A percentile compares a stretch with the other conserved stretches of the same genome.
Evolutionary conservation across 2,888 invertebrate genomes (phyloP).

Genomic region (Hyposoter dolosus): DNA sequence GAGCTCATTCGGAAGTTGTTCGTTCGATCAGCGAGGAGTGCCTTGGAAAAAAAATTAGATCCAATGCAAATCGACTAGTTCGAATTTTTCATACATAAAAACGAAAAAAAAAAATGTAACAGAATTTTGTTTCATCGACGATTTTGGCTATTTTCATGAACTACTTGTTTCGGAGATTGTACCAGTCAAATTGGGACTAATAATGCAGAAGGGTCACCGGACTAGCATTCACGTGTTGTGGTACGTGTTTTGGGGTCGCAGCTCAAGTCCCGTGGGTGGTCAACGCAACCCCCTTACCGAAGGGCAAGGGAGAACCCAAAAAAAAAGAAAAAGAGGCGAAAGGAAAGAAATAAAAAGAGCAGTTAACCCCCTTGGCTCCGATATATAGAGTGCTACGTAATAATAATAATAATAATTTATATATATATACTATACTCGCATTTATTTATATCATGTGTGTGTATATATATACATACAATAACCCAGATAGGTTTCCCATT

Average conservation of each 20-base stretch:
- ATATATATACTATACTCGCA: conserved; percentile 1
- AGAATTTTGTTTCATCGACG: not conserved
- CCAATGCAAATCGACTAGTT: not conserved
- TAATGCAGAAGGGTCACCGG: conserved; percentile 28
- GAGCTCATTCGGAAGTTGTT: no score
- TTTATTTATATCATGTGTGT: conserved; percentile 9
- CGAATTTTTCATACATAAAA: not conserved
- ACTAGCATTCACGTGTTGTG: conserved; percentile 32
- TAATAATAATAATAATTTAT: not conserved
- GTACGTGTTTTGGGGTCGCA: conserved; percentile 36
- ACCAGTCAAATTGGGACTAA: conserved; percentile 1
- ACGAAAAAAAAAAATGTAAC: not conserved
- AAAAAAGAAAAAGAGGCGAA: conserved; percentile 43
- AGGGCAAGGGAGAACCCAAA: not conserved
- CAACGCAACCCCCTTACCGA: conserved; percentile 55
- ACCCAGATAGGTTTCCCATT: conserved; percentile 65
- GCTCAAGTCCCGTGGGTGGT: conserved; percentile 65
- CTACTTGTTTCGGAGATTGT: not conserved
- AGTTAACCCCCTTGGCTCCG: conserved; percentile 79
- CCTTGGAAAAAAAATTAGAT: not conserved
- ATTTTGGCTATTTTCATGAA: not conserved
- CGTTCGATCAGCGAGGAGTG: not conserved
- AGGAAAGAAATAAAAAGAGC: conserved; percentile 79
- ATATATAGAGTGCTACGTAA: conserved; percentile 47
- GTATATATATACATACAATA: conserved; percentile 33